phyloP scores from a whole-genome alignment of 2,888 invertebrate genomes.

The Drosophila rellima region DNA sequence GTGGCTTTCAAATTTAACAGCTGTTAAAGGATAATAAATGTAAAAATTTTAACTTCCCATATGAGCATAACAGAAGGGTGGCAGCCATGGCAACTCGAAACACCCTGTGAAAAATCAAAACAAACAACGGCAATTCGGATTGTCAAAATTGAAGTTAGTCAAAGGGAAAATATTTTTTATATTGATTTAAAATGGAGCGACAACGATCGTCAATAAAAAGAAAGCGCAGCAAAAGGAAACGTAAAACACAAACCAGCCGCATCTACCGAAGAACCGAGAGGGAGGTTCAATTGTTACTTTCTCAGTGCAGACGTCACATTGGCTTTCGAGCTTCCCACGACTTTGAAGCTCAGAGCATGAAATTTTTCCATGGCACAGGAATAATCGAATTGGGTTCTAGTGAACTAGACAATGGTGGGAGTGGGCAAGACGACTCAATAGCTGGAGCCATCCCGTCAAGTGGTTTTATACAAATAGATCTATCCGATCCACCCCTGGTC shows the following conservation, averaged over 20 bases:
- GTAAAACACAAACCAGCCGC: slow-evolving; percentile 76
- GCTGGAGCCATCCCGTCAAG: slow-evolving; percentile 19
- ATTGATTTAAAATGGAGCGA: slow-evolving; percentile 18
- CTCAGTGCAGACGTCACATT: slow-evolving; percentile 20
- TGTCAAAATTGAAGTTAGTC: neutral
- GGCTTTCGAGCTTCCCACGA: slow-evolving; percentile 22
- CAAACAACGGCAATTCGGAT: slow-evolving; percentile 40
- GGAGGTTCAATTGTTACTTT: slow-evolving; percentile 75
- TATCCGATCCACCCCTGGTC: slow-evolving; percentile 62
- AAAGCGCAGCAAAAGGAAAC: slow-evolving; percentile 44
- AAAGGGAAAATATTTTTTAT: too few relatives aligned
- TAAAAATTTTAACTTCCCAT: neutral
- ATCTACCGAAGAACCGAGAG: slow-evolving; percentile 76
- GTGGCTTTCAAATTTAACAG: neutral
- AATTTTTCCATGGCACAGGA: slow-evolving; percentile 69
- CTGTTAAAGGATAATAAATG: neutral
- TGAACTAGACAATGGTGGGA: neutral
- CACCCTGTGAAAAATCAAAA: slow-evolving; percentile 25
- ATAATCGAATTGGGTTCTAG: neutral
- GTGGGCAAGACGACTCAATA: slow-evolving; percentile 17
- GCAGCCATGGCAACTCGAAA: slow-evolving; percentile 25
- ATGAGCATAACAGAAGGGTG: neutral
- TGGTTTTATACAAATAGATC: slow-evolving; percentile 82
- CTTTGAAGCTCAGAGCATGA: slow-evolving; percentile 54
- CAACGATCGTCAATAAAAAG: neutral